Evolutionary conservation across 2,113 vertebrate species (phyloP), one percentile per base, ranked within the genome.

Genomic region (Scophthalmus maximus): DNA sequence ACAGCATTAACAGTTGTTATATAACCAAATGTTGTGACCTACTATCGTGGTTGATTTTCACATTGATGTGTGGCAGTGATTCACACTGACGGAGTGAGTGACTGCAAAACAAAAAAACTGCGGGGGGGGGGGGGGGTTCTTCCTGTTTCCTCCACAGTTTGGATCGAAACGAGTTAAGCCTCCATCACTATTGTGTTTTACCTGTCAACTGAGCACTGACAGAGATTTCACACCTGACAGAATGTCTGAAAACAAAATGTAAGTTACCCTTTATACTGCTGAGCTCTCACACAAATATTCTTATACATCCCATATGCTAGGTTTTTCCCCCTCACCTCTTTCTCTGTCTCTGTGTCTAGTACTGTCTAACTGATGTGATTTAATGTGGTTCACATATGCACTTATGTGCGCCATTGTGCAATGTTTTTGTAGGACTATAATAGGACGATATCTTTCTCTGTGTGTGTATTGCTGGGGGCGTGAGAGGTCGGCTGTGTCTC

Each of bases 11-110:
- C 72, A 68, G 64, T 49, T 42, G 68, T 92, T 92, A 87, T 76
- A 69, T 90, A 92, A 92, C 60, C 46, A 68, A 74, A 77, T 82
- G 72, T 84, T 84, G 55, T 82, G 85, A 83, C 83, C 80, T 73
- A 83, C 78, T 83, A 73, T 87, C 40, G 46, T 51, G 57, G 68
- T 23, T 61, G 74, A 83, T 76, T 81, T 76, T 76, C 72, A 73
- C 55, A 79, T 53, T 32, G 69, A 88, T 77, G 81, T 22, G 29
- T 73, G 60, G 57, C 69, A 69, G 29, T 81, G 57, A 88, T 65
- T 82, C 75, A 79, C 62, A 62, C 61, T 46, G 20, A 60, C 79
- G 22, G 34, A 69, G 51, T 36, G 12, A 52, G 51, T 36, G 12
- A 52, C 23, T 40, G 27, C 36, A 50, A 46, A 40, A 40, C 14